These are phyloP conservation scores for Eupithecia tripunctaria DNA, from an alignment of 2,888 invertebrate species.

Conservation along the genomic window DNA sequence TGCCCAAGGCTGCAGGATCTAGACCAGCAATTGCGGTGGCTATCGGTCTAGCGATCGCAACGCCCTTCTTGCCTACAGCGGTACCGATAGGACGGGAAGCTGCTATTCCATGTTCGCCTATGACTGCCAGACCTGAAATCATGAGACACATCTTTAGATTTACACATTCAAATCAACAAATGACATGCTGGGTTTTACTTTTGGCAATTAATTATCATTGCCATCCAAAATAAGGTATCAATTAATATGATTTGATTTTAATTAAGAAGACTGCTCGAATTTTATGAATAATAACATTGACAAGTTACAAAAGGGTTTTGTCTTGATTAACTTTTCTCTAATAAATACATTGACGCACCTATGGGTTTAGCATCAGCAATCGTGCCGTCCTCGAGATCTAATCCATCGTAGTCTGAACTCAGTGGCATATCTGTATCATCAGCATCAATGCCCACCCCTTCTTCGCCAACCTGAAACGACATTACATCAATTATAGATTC, in stretches of 20 bases:
- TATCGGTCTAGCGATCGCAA: constrained; percentile 88
- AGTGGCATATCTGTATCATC: constrained; percentile 50
- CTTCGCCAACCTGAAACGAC: constrained; percentile 70
- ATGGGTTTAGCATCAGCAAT: constrained; percentile 91
- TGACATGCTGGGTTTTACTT: neutral
- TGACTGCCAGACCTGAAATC: constrained; percentile 84
- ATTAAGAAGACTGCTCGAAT: too few species aligned
- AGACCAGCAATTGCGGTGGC: constrained; percentile 91
- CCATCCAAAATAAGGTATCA: neutral
- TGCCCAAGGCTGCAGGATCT: constrained; percentile 70
- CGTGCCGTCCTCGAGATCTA: constrained; percentile 78
- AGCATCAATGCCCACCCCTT: constrained; percentile 70
- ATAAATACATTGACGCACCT: constrained; percentile 65
- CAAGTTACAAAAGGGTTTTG: too few species aligned
- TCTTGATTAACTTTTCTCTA: neutral
- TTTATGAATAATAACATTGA: too few species aligned
- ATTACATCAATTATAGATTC: neutral
- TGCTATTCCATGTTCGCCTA: constrained; percentile 88
- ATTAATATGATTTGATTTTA: too few species aligned
- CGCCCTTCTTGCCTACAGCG: constrained; percentile 88
- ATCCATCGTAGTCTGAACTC: constrained; percentile 59
- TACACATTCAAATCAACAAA: neutral
- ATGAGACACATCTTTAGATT: neutral
- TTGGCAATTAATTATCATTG: neutral
- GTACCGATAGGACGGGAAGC: constrained; percentile 89